Percentiles rank a stretch among this genome's conserved stretches.
These are phyloP conservation scores for Chelmon rostratus DNA, from an alignment of 2,797 vertebrate species.

Conservation along the genomic window DNA sequence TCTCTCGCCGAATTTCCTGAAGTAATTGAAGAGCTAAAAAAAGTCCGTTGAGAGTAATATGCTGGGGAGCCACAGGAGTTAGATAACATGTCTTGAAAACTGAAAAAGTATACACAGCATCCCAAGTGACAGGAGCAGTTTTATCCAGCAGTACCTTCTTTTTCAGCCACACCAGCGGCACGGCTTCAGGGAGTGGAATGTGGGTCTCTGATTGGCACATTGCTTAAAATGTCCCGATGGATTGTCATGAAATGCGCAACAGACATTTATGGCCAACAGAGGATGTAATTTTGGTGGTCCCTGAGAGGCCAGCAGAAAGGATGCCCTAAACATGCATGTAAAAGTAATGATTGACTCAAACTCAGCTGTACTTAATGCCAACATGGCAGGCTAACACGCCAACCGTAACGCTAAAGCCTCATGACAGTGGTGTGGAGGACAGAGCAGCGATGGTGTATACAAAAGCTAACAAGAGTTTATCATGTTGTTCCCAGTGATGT, in stretches of 20 bases:
- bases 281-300: background rate
- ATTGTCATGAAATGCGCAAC: background rate
- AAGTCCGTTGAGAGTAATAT: slow-evolving; percentile 52
- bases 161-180: slow-evolving; percentile 1
- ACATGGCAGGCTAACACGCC: background rate
- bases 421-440: background rate
- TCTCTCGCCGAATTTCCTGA: slow-evolving; percentile 61
- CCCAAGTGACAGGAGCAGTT: slow-evolving; percentile 43
- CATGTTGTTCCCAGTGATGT: background rate
- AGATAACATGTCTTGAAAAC: slow-evolving; percentile 69
- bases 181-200: background rate
- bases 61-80: slow-evolving; percentile 46
- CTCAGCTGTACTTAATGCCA: background rate
- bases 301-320: background rate
- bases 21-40: slow-evolving; percentile 67
- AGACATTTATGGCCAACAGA: background rate
- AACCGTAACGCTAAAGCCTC: background rate
- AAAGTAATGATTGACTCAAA: background rate
- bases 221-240: slow-evolving; percentile 5
- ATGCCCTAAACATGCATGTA: background rate
- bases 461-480: background rate
- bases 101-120: slow-evolving; percentile 50
- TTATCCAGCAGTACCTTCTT: slow-evolving; percentile 29
- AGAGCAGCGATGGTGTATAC: background rate
- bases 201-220: background rate